A percentile compares a stretch with the other conserved stretches of the same genome.
phyloP scores from a whole-genome alignment of 2,797 vertebrate genomes.

The Aeoliscus strigatus region DNA sequence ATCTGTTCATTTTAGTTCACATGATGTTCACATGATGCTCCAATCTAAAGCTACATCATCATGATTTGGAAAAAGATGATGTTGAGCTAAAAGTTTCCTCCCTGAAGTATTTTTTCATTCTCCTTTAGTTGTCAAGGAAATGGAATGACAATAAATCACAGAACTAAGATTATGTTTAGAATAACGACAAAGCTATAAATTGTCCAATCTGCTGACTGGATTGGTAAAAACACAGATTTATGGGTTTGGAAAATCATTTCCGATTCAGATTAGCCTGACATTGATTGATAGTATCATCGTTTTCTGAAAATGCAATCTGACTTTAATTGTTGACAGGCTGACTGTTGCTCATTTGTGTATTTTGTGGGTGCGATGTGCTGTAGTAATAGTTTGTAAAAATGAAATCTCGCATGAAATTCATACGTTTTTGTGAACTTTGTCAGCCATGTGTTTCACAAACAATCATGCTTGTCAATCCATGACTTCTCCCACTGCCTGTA shows the following conservation, averaged over 20 bases:
- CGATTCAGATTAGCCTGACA: conserved; percentile 68
- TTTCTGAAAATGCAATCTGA: conserved; percentile 62
- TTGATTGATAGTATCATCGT: conserved; percentile 71
- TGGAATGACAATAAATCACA: conserved; percentile 73
- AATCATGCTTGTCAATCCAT: conserved; percentile 4
- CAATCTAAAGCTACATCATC: no score
- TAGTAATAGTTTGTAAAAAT: conserved; percentile 40
- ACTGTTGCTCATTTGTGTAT: conserved; percentile 55
- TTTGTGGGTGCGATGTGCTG: conserved; percentile 45
- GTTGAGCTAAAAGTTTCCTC: conserved; percentile 23
- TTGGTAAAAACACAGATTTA: conserved; percentile 53
- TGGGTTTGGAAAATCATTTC: conserved; percentile 59
- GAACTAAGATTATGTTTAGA: conserved; percentile 71
- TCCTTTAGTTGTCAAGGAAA: conserved; percentile 60
- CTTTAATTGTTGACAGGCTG: conserved; percentile 52
- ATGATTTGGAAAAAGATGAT: no score
- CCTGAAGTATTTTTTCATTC: conserved; percentile 60
- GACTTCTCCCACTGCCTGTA: neutral
- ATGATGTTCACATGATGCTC: no score
- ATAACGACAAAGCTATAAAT: conserved; percentile 72
- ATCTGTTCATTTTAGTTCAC: no score
- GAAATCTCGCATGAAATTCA: conserved; percentile 40
- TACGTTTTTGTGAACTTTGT: conserved; percentile 35
- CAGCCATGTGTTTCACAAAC: conserved; percentile 35
- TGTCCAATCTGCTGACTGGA: conserved; percentile 62